phyloP scores from a whole-genome alignment of 2,113 vertebrate genomes.

The Coptodon rendalli region DNA sequence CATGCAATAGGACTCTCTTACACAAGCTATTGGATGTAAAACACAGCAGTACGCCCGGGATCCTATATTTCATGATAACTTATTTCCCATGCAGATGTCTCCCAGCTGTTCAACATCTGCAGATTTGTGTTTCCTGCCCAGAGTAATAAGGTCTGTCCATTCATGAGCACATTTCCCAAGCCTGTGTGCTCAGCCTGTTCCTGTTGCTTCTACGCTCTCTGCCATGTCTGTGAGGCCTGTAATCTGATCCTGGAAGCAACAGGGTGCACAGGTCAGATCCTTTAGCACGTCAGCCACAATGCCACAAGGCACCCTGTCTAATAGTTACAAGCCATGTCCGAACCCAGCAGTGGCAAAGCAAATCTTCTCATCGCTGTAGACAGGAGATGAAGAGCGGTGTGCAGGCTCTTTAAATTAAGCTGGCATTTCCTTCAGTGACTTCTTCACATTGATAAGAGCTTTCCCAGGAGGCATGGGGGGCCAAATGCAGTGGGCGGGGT shows the following conservation, averaged over 20 bases:
- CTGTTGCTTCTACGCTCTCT: constrained; percentile 2
- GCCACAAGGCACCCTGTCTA: constrained; percentile 42
- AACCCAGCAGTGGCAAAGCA: neutral
- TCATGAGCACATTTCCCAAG: constrained; percentile 57
- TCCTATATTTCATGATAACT: constrained; percentile 24
- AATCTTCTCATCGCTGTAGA: constrained; percentile 27
- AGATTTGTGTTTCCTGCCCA: constrained; percentile 59
- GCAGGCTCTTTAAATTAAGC: constrained; percentile 60
- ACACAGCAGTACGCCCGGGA: neutral
- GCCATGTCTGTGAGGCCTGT: constrained; percentile 27
- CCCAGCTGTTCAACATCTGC: constrained; percentile 72
- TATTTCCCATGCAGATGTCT: constrained; percentile 63
- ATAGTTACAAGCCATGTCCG: constrained; percentile 24
- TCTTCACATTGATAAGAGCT: constrained; percentile 70
- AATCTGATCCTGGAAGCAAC: constrained; percentile 46
- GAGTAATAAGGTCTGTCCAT: constrained; percentile 44
- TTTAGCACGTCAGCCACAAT: constrained; percentile 15
- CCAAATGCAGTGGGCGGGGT: neutral
- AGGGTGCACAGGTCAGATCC: constrained; percentile 7
- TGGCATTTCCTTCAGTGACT: constrained; percentile 77
- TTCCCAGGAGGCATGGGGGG: constrained; percentile 16
- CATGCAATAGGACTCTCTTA: neutral
- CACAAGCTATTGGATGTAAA: neutral
- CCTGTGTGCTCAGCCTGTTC: constrained; percentile 40
- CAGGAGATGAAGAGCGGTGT: constrained; percentile 55